These are phyloP conservation scores for Montipora efflorescens DNA, from an alignment of 64 coral and sea anemone genomes.

Conservation along the genomic window DNA sequence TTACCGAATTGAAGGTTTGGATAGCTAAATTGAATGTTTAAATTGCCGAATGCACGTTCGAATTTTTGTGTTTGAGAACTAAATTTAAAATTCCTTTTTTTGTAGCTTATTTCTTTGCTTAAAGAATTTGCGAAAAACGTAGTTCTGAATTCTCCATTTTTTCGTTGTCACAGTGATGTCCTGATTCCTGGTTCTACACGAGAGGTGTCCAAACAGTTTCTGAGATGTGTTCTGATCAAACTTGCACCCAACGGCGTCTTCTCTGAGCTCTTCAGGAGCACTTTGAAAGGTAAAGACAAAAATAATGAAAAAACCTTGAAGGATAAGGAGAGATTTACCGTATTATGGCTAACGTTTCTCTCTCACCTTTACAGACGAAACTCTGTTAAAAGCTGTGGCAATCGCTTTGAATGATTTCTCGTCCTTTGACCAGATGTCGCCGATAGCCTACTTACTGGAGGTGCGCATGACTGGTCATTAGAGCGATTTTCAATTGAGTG, in stretches of 20 bases:
- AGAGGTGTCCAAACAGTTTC: constrained; percentile 95
- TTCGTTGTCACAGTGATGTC: constrained; percentile 63
- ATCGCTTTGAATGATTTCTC: constrained; percentile 88
- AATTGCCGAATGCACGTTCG: no score
- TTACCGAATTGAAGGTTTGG: no score
- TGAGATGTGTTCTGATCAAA: constrained; percentile 96
- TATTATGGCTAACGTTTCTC: not conserved
- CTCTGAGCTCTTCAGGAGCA: constrained; percentile 91
- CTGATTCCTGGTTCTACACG: constrained; percentile 90
- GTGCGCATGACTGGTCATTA: constrained; percentile 6
- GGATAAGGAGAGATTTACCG: no score
- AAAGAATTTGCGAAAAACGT: no score
- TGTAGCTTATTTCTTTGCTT: no score
- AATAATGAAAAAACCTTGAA: no score
- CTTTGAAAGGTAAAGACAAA: constrained; percentile 68
- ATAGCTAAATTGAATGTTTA: no score
- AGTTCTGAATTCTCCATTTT: not conserved
- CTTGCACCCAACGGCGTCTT: constrained; percentile 97
- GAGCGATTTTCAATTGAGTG: no score
- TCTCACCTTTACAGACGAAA: constrained; percentile 63
- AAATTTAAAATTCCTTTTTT: no score
- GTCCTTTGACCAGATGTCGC: constrained; percentile 97
- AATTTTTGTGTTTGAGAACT: no score
- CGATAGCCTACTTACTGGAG: constrained; percentile 93
- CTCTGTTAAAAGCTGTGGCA: constrained; percentile 85